Base-by-base conservation (phyloP, 2,113 vertebrate genomes). In the Toxotes chatareus region DNA sequence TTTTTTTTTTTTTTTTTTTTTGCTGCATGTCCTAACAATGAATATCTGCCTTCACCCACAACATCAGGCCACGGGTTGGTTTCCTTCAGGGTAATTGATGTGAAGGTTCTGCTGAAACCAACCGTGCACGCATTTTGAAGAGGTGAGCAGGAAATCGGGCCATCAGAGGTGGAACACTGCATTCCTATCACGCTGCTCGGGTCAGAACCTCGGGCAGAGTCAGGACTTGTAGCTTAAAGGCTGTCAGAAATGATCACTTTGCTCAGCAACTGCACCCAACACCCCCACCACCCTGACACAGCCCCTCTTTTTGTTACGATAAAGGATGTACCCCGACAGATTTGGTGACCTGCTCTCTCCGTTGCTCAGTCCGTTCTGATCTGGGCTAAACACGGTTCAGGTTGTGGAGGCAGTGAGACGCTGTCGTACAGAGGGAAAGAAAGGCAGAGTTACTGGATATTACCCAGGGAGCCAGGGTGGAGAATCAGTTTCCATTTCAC, bases 381-480 rank as follows among this genome's bases (percentile, higher is more conserved):
- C 90, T 90, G 47, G 92, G 95, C 95, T 95, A 94, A 96, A 96
- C 93, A 91, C 12, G 92, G 93, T 93, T 87, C 59, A 66, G 73
- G 46, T 66, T 80, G 67, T 71, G 73, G 76, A 89, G 64, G 65
- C 66, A 64, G 73, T 47, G 64, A 73, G 75, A 60, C 23, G 21
- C 70, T 47, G 92, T 94, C 87, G 90, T 89, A 83, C 90, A 82
- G 91, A 80, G 94, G 94, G 95, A 94, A 93, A 95, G 94, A 91
- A 90, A 74, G 88, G 91, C 95, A 95, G 91, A 94, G 95, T 96
- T 97, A 97, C 95, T 96, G 96, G 94, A 95, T 95, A 95, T 96
- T 93, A 95, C 96, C 96, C 76, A 74, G 86, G 84, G 96, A 96
- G 94, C 89, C 42, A 79, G 91, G 91, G 93, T 94, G 94, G 94